phyloP scores from a whole-genome alignment of 2,888 invertebrate species.

The Smittia sp. region DNA sequence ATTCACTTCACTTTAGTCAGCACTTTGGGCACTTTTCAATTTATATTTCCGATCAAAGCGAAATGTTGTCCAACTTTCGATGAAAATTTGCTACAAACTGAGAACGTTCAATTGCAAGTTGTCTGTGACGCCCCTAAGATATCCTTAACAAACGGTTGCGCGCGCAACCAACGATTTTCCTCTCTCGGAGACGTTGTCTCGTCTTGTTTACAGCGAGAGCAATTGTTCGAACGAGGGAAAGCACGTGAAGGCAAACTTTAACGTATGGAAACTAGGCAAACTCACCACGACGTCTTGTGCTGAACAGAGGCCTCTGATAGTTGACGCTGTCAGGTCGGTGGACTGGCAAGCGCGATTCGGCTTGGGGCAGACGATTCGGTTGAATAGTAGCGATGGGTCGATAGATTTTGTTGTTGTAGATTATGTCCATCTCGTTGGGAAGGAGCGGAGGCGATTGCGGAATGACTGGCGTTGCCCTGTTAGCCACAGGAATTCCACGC shows the following conservation, averaged over 20 bases:
- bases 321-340: slow-evolving; percentile 2
- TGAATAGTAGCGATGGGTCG: slow-evolving; percentile 25
- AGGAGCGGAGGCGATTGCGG: slow-evolving; percentile 44
- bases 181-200: too few relatives aligned
- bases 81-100: too few relatives aligned
- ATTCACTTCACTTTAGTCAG: too few relatives aligned
- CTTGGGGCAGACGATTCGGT: neutral
- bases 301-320: neutral
- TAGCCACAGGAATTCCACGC: slow-evolving; percentile 44
- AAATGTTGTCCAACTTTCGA: too few relatives aligned
- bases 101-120: neutral
- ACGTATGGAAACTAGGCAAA: too few relatives aligned
- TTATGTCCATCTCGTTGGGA: neutral
- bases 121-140: neutral
- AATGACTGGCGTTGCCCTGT: slow-evolving; percentile 50
- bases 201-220: too few relatives aligned
- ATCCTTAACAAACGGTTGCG: neutral
- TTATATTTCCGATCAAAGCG: too few relatives aligned
- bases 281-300: too few relatives aligned
- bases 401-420: slow-evolving; percentile 30
- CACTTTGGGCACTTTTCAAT: too few relatives aligned
- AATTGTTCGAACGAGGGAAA: too few relatives aligned
- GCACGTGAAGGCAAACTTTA: too few relatives aligned
- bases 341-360: too few relatives aligned
- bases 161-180: slow-evolving; percentile 8